A percentile compares a stretch with the other conserved stretches of the same genome.
Conservation (phyloP, 2,797 vertebrate genomes). For the Lutjanus argentimaculatus region DNA sequence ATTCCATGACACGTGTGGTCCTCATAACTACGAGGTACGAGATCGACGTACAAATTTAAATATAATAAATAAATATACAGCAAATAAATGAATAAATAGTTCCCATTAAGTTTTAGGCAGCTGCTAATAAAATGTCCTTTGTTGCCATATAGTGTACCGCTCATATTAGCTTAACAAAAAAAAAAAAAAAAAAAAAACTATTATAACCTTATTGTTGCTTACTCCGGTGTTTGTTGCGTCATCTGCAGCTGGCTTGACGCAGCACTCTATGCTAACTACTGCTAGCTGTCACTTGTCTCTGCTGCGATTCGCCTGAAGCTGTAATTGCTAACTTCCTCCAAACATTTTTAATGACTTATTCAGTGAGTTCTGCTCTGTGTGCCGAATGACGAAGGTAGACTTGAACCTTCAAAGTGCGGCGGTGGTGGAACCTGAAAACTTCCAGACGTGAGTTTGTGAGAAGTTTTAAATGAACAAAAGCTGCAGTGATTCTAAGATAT, state of each 20-base stretch:
- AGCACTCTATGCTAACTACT: slow-evolving; percentile 27
- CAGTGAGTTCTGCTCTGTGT: neutral
- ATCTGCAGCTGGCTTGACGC: slow-evolving; percentile 31
- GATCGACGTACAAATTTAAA: neutral
- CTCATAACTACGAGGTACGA: too few species aligned
- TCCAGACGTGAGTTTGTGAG: neutral
- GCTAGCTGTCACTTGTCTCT: slow-evolving; percentile 43
- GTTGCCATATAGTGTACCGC: accelerated
- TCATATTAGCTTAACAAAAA: too few species aligned
- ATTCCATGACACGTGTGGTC: too few species aligned
- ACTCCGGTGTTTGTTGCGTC: slow-evolving; percentile 36
- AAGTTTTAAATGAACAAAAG: slow-evolving; percentile 11
- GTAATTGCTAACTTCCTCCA: neutral
- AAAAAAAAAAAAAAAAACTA: too few species aligned
- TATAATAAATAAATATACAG: too few species aligned
- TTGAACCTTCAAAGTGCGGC: neutral
- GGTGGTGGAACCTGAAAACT: neutral
- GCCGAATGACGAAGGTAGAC: neutral
- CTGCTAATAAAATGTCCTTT: neutral
- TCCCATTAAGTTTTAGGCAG: neutral
- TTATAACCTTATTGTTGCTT: neutral
- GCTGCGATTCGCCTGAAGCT: neutral
- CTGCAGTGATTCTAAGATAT: neutral
- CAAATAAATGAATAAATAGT: too few species aligned
- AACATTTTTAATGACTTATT: neutral